Base-by-base conservation (phyloP, 2,113 vertebrate species). In the Picathartes gymnocephalus region DNA sequence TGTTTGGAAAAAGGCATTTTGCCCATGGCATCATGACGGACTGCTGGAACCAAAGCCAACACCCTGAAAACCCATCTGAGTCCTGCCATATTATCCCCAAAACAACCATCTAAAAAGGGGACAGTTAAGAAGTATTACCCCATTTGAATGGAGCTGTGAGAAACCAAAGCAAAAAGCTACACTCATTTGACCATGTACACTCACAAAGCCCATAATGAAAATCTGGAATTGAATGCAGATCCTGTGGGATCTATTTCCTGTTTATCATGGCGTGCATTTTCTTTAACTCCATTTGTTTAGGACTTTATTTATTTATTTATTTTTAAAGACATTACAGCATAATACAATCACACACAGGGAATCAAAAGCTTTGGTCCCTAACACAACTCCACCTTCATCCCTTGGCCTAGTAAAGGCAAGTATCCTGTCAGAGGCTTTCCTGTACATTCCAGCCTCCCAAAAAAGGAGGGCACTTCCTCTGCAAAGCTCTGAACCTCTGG, bases 161-260 rank as follows among this genome's bases (percentile, higher is more conserved):
- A 14, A 86, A 72, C 10, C 27, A 81, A 83, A 65, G 60, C 33
- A 73, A 60, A 60, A 72, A 48, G 40, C 20, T 65, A 24, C 30
- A 53, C n/a, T 64, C 42, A 48, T 10, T 31, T 33, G 16, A 64
- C 19, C 33, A 50, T 0, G 0, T 30, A 58, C 39, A 83, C 48
- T 35, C 44, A 57, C n/a, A 25, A 69, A 61, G 17, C 30, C 24
- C 24, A 0, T 3, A 83, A 65, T 1, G 86, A 72, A 86, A 81
- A 25, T 42, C 13, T 48, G 39, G 37, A 83, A 78, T 9, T 0
- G 1, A 74, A 87, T 48, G 50, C 4, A 8, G 51, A 58, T 21
- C 7, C 42, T 5, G 0, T 3, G 2, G 56, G 13, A 84, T 44
- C 51, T 73, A 45, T 8, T 81, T 64, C 42, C 60, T 27, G 15